phyloP scores from a whole-genome alignment of 2,113 vertebrate species.

The Silurus asotus region DNA sequence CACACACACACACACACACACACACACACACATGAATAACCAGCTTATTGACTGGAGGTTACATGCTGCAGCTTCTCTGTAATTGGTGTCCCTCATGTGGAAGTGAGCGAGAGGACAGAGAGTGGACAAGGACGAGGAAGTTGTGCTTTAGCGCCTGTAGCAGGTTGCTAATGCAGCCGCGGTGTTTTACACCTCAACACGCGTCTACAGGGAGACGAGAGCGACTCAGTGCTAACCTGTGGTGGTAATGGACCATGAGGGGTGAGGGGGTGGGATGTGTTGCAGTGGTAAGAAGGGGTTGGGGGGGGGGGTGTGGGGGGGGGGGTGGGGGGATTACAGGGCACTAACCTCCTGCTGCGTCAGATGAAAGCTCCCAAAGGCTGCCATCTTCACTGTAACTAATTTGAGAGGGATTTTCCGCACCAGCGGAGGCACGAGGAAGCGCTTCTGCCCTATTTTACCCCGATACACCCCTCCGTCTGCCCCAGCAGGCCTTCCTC shows the following conservation, averaged over 20 bases:
- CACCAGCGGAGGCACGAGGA: slow-evolving; percentile 79
- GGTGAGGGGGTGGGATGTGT: slow-evolving; percentile 9
- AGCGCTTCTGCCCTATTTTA: slow-evolving; percentile 56
- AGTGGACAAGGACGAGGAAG: background rate
- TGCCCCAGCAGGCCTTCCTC: slow-evolving; percentile 24
- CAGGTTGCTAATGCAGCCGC: slow-evolving; percentile 69
- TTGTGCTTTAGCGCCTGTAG: slow-evolving; percentile 66
- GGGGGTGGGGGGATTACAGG: slow-evolving; percentile 39
- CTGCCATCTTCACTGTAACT: slow-evolving; percentile 71
- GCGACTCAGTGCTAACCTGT: slow-evolving; percentile 40
- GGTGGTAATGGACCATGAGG: slow-evolving; percentile 62
- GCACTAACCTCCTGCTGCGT: slow-evolving; percentile 63
- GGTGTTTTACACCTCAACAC: slow-evolving; percentile 61
- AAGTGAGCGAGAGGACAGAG: background rate
- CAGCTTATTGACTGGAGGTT: background rate
- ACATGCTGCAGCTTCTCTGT: background rate
- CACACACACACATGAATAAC: background rate
- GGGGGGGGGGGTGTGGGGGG: slow-evolving; percentile 9
- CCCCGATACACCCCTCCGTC: slow-evolving; percentile 12
- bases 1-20: too few species aligned
- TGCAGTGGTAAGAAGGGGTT: too few species aligned
- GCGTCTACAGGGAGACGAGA: slow-evolving; percentile 25
- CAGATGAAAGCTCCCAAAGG: slow-evolving; percentile 78
- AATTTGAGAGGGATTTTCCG: slow-evolving; percentile 83
- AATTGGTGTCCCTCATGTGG: background rate